Base-by-base conservation (phyloP, 2,888 invertebrate genomes). In the Kryphioiulus occultus region DNA sequence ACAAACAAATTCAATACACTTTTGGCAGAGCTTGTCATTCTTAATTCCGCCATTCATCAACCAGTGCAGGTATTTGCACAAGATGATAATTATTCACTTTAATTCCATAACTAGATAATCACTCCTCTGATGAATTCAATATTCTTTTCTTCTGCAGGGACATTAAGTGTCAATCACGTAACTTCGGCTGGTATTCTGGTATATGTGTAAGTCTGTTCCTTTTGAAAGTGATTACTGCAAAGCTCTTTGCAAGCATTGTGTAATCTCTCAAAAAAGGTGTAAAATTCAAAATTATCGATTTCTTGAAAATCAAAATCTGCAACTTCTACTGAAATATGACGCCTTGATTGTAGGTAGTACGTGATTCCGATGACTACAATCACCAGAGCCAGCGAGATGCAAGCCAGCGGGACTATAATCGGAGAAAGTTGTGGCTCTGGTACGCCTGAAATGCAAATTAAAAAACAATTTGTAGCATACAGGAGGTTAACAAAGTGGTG, bases 311-410 rank as follows among this genome's bases (percentile, higher is more conserved):
- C 96, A 91, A 97, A 97, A 92, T 97, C 96, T 0, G 97, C 97
- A 19, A 97, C 97, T 93, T 97, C 97, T 85, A 97, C 94, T 1
- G 94, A 95, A 90, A 95, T 95, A 90, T 96, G 95, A 87, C 95
- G 95, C 90, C 95, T 94, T 91, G 95, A 96, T 91, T 97, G 96
- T 87, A 95, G 93, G 91, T 96, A 97, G 91, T 96, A 97, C 0
- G 97, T 96, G 17, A 97, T 95, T 17, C 97, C 97, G 91, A 97
- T 96, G 68, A 97, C 95, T 82, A 97, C 95, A 87, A 96, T 92
- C 68, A 96, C 96, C 19, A 96, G 95, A 2, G 97, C 97, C 22
- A 95, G 93, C 87, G 96, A 93, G 89, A 95, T 95, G 92, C 96
- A 97, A 44, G 95, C 94, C 30, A 97, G 95, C 2, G 97, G 97